Conservation (phyloP, 2,888 invertebrate species). For the Endotricha flammealis region DNA sequence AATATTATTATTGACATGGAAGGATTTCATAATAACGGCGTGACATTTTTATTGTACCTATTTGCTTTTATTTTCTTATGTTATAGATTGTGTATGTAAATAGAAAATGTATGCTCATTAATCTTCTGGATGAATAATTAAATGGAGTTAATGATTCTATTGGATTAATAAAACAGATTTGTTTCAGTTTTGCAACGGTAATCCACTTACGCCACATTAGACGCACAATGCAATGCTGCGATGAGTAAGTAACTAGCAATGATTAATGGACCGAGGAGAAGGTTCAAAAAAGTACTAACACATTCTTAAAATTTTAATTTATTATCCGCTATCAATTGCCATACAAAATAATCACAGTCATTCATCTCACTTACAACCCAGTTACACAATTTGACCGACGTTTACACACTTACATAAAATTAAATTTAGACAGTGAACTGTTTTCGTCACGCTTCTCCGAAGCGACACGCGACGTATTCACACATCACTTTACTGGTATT, state of each 20-base stretch:
- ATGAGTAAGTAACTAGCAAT: conserved; percentile 8
- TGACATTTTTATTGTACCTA: no score
- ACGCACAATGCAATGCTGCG: conserved; percentile 13
- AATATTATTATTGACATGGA: no score
- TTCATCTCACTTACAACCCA: conserved; percentile 34
- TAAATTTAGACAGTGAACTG: conserved; percentile 57
- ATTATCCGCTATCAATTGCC: conserved; percentile 40
- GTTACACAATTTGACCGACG: conserved; percentile 37
- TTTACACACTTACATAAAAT: conserved; percentile 33
- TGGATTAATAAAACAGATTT: conserved; percentile 22
- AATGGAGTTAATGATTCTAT: conserved; percentile 12
- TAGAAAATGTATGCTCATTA: no score
- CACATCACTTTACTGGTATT: conserved; percentile 41
- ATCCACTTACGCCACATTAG: conserved; percentile 26
- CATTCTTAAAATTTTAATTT: conserved; percentile 59
- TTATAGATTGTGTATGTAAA: no score
- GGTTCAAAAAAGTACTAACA: conserved; percentile 26
- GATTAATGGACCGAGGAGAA: conserved; percentile 20
- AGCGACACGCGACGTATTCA: conserved; percentile 34
- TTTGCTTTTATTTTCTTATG: no score
- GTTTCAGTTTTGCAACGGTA: conserved; percentile 25
- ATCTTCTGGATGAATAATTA: background rate
- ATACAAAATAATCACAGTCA: conserved; percentile 40
- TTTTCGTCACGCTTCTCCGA: conserved; percentile 41
- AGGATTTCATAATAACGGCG: no score